A percentile compares a stretch with the other conserved stretches of the same genome.
These are phyloP conservation scores for Tyrophagus putrescentiae DNA, from an alignment of 1,140 invertebrate genomes.

Conservation along the genomic window DNA sequence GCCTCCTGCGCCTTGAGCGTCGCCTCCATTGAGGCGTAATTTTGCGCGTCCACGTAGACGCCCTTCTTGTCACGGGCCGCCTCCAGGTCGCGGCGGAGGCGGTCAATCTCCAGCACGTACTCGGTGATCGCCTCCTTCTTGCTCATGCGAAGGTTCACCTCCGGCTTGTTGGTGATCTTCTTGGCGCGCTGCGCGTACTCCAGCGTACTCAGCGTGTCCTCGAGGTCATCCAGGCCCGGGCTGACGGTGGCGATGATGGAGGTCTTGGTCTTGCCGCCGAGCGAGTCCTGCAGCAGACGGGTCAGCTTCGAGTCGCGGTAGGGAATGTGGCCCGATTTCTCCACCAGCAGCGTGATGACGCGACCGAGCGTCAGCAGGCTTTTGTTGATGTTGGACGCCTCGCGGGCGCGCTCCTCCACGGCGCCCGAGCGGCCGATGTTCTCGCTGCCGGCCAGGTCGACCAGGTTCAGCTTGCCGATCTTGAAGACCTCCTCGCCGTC, in stretches of 20 bases:
- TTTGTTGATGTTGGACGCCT: slow-evolving; percentile 88
- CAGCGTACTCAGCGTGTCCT: slow-evolving; percentile 85
- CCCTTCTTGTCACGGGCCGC: slow-evolving; percentile 70
- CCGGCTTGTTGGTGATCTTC: slow-evolving; percentile 87
- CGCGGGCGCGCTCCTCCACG: slow-evolving; percentile 69
- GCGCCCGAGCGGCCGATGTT: slow-evolving; percentile 87
- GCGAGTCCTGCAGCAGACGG: slow-evolving; percentile 77
- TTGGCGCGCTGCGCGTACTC: slow-evolving; percentile 90
- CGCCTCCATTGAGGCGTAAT: slow-evolving; percentile 56
- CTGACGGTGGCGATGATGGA: slow-evolving; percentile 91
- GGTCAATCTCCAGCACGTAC: slow-evolving; percentile 78
- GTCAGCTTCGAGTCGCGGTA: slow-evolving; percentile 65
- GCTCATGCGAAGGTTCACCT: slow-evolving; percentile 81
- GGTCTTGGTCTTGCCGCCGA: slow-evolving; percentile 84
- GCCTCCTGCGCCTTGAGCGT: slow-evolving; percentile 51
- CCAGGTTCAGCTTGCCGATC: slow-evolving; percentile 88
- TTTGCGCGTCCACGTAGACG: slow-evolving; percentile 67
- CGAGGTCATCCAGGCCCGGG: slow-evolving; percentile 65
- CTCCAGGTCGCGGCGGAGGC: slow-evolving; percentile 59
- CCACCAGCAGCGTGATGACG: slow-evolving; percentile 91
- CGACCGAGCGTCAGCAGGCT: slow-evolving; percentile 80
- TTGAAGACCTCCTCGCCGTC: slow-evolving; percentile 83
- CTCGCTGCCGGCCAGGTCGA: slow-evolving; percentile 88
- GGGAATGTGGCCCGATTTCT: slow-evolving; percentile 76
- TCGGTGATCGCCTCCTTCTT: slow-evolving; percentile 62